These are phyloP conservation scores for Aphaenogaster ashmeadi DNA, from an alignment of 1,140 invertebrate genomes.

Conservation along the genomic window DNA sequence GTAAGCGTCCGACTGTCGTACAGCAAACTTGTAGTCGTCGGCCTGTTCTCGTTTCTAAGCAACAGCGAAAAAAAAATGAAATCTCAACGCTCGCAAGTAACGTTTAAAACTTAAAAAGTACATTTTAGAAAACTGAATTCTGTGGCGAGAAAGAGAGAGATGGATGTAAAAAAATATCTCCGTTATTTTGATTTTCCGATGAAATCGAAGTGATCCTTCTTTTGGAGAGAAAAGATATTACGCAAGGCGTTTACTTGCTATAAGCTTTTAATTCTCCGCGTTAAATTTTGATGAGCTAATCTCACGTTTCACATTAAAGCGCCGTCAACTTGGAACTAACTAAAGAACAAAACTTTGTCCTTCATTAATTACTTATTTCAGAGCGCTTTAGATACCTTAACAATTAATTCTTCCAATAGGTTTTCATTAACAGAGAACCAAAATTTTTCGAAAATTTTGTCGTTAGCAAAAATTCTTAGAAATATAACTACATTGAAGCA, in stretches of 20 bases:
- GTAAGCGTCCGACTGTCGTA: conserved; percentile 36
- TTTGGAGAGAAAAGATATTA: neutral
- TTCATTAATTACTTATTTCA: conserved; percentile 27
- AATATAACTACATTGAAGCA: neutral
- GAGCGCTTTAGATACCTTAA: neutral
- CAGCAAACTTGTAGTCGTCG: conserved; percentile 15
- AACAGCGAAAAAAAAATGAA: neutral
- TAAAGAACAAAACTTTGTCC: conserved; percentile 26
- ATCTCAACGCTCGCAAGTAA: neutral
- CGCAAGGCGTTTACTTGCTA: neutral
- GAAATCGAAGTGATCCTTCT: neutral
- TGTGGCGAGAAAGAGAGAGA: neutral
- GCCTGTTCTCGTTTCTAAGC: conserved; percentile 6
- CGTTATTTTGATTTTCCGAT: conserved; percentile 1
- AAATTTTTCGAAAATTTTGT: conserved; percentile 1
- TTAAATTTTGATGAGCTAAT: conserved; percentile 39
- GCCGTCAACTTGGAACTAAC: conserved; percentile 8
- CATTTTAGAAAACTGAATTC: neutral
- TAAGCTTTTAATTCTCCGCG: conserved; percentile 19
- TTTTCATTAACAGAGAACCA: neutral
- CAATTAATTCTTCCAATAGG: neutral
- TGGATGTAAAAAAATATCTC: neutral
- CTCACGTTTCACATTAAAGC: conserved; percentile 19
- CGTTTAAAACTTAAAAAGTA: neutral
- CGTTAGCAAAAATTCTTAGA: neutral